Percentiles rank a stretch among this genome's conserved stretches.
These are phyloP conservation scores for Psittacus erithacus DNA, from an alignment of 2,113 vertebrate species.

Conservation along the genomic window DNA sequence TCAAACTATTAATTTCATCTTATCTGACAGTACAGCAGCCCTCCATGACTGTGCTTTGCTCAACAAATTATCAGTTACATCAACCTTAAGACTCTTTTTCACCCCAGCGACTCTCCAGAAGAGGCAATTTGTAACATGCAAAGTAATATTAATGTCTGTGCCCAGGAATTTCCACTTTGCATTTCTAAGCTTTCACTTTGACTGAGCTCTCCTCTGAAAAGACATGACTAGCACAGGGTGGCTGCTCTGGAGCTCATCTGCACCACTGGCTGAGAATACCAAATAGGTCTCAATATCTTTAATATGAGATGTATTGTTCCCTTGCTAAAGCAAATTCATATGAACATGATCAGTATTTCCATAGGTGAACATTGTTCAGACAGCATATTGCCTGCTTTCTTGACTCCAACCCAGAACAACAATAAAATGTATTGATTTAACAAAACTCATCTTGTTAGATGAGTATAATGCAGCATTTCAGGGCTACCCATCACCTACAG, in stretches of 20 bases:
- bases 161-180: conserved; percentile 35
- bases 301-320: neutral
- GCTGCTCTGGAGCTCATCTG: conserved; percentile 19
- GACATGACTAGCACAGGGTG: neutral
- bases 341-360: neutral
- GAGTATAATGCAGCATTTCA: neutral
- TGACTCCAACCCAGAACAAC: neutral
- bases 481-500: neutral
- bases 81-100: conserved; percentile 38
- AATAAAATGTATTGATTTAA: neutral
- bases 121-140: conserved; percentile 48
- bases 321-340: neutral
- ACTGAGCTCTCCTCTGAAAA: conserved; percentile 11
- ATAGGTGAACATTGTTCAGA: neutral
- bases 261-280: conserved; percentile 23
- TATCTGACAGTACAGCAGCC: conserved; percentile 33
- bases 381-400: neutral
- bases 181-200: conserved; percentile 37
- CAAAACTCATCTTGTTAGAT: neutral
- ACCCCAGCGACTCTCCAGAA: conserved; percentile 14
- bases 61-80: conserved; percentile 45
- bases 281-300: conserved; percentile 1
- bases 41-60: neutral
- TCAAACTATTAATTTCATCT: conserved; percentile 49
- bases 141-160: conserved; percentile 47